Percentiles rank a stretch among this genome's conserved stretches.
These are phyloP conservation scores for Choloepus hoffmanni DNA, from an alignment of 2,113 vertebrate genomes.

Conservation along the genomic window DNA sequence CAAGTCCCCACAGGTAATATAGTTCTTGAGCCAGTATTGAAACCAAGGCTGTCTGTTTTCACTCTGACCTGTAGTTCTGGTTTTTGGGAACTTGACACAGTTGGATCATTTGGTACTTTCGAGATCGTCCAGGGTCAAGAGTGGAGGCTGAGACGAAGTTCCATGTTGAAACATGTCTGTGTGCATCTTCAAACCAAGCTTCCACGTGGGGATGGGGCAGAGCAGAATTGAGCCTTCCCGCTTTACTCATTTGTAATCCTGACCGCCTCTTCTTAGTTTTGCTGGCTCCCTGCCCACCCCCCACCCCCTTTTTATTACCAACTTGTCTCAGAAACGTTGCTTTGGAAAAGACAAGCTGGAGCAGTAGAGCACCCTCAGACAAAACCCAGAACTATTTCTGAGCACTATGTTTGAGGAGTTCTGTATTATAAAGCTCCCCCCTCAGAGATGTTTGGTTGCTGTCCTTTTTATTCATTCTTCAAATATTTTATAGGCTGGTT, in stretches of 20 bases:
- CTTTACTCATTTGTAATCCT: slow-evolving; percentile 56
- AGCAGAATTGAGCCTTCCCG: background rate
- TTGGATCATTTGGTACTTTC: slow-evolving; percentile 47
- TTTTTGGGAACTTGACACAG: background rate
- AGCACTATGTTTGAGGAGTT: slow-evolving; percentile 46
- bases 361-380: background rate
- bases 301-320: slow-evolving; percentile 36
- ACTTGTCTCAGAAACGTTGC: slow-evolving; percentile 62
- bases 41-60: background rate
- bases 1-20: background rate
- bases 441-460: slow-evolving; percentile 53
- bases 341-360: slow-evolving; percentile 61
- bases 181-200: background rate
- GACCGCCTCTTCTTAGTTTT: background rate
- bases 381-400: slow-evolving; percentile 32
- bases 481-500: slow-evolving; percentile 52
- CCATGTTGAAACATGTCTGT: background rate
- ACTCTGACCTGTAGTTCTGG: background rate
- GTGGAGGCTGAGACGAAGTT: background rate
- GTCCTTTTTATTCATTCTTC: slow-evolving; percentile 54
- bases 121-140: background rate
- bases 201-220: background rate
- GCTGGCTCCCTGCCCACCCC: background rate
- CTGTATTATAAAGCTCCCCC: slow-evolving; percentile 53
- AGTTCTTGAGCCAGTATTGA: background rate